Evolutionary conservation across 2,888 invertebrate species (phyloP).

Genomic region (Hypsopygia costalis): DNA sequence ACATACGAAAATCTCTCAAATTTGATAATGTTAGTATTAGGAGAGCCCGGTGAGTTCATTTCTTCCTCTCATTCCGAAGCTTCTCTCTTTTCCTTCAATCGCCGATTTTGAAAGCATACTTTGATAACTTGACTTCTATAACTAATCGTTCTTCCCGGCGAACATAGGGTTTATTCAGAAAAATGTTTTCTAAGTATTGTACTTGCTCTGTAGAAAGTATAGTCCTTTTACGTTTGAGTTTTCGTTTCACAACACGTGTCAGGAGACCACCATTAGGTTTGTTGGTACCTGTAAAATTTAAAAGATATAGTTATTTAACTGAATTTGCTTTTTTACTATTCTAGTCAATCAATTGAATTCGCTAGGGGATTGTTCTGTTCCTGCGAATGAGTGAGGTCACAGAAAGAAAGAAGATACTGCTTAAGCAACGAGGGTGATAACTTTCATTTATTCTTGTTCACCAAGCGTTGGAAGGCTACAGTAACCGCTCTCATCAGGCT

Average conservation of each 20-base stretch:
- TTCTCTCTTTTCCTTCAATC: slow-evolving; percentile 83
- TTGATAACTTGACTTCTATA: slow-evolving; percentile 84
- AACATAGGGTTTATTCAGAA: slow-evolving; percentile 83
- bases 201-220: slow-evolving; percentile 88
- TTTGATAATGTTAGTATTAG: too few relatives aligned
- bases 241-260: slow-evolving; percentile 15
- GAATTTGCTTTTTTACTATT: too few relatives aligned
- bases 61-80: neutral
- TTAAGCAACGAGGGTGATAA: too few relatives aligned
- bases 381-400: too few relatives aligned
- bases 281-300: neutral
- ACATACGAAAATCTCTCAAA: too few relatives aligned
- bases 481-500: too few relatives aligned
- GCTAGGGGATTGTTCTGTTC: too few relatives aligned
- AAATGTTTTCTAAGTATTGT: slow-evolving; percentile 85
- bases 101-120: slow-evolving; percentile 89
- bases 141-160: slow-evolving; percentile 84
- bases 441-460: too few relatives aligned
- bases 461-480: too few relatives aligned
- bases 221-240: slow-evolving; percentile 84
- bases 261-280: neutral
- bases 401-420: too few relatives aligned
- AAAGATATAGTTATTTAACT: too few relatives aligned
- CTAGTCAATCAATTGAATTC: too few relatives aligned
- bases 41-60: neutral